phyloP scores from a whole-genome alignment of 2,113 vertebrate species.

The Artemisiospiza belli region DNA sequence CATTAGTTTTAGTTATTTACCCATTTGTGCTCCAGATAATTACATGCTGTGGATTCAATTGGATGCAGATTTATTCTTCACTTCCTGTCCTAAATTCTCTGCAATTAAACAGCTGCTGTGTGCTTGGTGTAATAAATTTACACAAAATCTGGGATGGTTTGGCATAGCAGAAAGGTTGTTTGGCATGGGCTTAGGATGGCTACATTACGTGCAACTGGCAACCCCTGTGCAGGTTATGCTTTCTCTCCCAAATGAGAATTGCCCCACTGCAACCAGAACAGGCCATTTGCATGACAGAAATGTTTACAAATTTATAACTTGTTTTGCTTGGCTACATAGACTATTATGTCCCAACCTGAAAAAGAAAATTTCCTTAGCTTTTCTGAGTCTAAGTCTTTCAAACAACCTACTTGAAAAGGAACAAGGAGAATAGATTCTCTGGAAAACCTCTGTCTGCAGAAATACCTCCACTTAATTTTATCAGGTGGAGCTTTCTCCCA shows the following conservation, averaged over 20 bases:
- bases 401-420: neutral
- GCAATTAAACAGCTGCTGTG: conserved; percentile 72
- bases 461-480: neutral
- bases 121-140: conserved; percentile 68
- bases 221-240: neutral
- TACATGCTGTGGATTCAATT: conserved; percentile 61
- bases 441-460: neutral
- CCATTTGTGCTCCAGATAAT: conserved; percentile 70
- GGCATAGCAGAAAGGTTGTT: conserved; percentile 63
- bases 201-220: conserved; percentile 27
- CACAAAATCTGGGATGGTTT: conserved; percentile 68
- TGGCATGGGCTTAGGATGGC: neutral
- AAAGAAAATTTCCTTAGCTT: neutral
- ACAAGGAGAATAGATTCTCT: neutral
- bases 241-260: neutral
- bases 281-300: neutral
- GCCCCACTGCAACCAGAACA: neutral
- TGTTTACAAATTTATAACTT: conserved; percentile 30
- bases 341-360: neutral
- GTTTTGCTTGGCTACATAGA: neutral
- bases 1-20: conserved; percentile 73
- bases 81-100: conserved; percentile 72
- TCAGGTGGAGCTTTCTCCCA: neutral
- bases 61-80: conserved; percentile 74
- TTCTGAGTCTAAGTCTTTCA: neutral